Conservation (phyloP, 2,113 vertebrate species). For the Callithrix jacchus region DNA sequence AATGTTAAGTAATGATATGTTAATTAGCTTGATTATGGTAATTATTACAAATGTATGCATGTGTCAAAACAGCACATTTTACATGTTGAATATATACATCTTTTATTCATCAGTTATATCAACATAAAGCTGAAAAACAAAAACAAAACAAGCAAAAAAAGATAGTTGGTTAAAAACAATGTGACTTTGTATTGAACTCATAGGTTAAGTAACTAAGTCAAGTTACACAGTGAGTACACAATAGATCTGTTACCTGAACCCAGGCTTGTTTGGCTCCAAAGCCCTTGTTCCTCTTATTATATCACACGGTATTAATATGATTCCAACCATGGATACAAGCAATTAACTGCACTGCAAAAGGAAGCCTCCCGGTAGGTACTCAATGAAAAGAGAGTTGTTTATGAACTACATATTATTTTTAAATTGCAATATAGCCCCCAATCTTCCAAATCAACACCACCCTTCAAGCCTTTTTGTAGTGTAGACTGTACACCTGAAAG, state of each 20-base stretch:
- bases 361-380: background rate
- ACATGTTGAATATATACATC: background rate
- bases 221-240: background rate
- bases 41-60: background rate
- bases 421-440: background rate
- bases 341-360: background rate
- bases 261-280: background rate
- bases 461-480: background rate
- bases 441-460: background rate
- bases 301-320: background rate
- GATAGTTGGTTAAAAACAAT: background rate
- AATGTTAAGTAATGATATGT: background rate
- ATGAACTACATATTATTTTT: background rate
- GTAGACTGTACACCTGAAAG: background rate
- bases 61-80: background rate
- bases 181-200: conserved; percentile 33
- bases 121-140: background rate
- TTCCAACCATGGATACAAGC: background rate
- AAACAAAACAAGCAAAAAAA: background rate
- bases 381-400: background rate
- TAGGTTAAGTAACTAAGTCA: background rate
- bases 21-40: background rate
- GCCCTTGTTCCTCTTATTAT: background rate
- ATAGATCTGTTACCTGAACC: background rate
- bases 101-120: background rate